Evolutionary conservation across 2,888 invertebrate genomes (phyloP).

Genomic region (Schrankia costaestrigalis): DNA sequence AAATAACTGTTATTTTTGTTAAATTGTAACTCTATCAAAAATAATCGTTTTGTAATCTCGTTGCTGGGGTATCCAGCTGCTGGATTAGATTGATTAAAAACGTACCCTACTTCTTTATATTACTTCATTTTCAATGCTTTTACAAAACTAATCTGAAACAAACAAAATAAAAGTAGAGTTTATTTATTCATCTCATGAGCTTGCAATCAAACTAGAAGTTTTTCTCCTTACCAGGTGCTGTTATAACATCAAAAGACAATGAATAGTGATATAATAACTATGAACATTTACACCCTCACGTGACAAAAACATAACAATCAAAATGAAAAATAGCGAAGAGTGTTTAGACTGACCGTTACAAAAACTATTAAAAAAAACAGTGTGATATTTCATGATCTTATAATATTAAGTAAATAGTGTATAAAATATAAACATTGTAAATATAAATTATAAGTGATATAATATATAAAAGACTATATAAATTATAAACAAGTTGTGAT

Average conservation of each 20-base stretch:
- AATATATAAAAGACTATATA: constrained; percentile 37
- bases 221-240: constrained; percentile 48
- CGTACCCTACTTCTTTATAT: too few relatives aligned
- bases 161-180: constrained; percentile 11
- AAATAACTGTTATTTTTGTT: too few relatives aligned
- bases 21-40: too few relatives aligned
- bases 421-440: constrained; percentile 38
- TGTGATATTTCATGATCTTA: constrained; percentile 76
- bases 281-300: constrained; percentile 60
- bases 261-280: constrained; percentile 51
- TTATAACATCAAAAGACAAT: constrained; percentile 35
- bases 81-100: too few relatives aligned
- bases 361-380: constrained; percentile 43
- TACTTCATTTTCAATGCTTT: too few relatives aligned
- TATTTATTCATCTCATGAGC: constrained; percentile 21
- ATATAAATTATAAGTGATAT: constrained; percentile 30
- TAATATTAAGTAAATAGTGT: constrained; percentile 46
- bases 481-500: constrained; percentile 39
- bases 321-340: constrained; percentile 80
- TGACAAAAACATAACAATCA: constrained; percentile 53
- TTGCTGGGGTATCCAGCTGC: too few relatives aligned
- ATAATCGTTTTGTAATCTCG: too few relatives aligned
- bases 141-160: too few relatives aligned
- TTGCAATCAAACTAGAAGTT: constrained; percentile 45
- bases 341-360: constrained; percentile 63